These are phyloP conservation scores for Galeruca laticollis DNA, from an alignment of 2,888 invertebrate genomes.

Conservation along the genomic window DNA sequence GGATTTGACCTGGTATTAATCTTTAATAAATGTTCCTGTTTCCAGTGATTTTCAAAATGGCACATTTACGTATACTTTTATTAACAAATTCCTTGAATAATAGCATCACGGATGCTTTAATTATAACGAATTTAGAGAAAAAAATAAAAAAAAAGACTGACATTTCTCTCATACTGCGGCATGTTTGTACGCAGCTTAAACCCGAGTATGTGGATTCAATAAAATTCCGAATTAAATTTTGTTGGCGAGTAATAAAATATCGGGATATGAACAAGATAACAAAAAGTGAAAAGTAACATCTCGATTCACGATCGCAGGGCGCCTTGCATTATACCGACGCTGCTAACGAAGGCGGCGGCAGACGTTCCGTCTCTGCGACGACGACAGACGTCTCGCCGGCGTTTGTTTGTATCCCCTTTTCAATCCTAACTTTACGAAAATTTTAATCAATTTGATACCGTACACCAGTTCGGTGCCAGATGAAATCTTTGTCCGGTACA, in stretches of 20 bases:
- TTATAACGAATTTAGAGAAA: background rate
- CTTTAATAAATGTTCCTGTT: no score
- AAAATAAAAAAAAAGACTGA: background rate
- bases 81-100: no score
- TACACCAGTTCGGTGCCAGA: background rate
- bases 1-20: no score
- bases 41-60: no score
- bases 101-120: no score
- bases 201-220: slow-evolving; percentile 42
- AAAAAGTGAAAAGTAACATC: slow-evolving; percentile 31
- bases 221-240: slow-evolving; percentile 47
- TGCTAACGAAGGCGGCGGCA: background rate
- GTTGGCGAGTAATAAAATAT: slow-evolving; percentile 39
- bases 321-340: slow-evolving; percentile 19
- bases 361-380: slow-evolving; percentile 7
- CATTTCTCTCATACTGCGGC: background rate
- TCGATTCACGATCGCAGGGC: slow-evolving; percentile 32
- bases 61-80: no score
- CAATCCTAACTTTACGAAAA: background rate
- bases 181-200: slow-evolving; percentile 10
- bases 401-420: background rate
- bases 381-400: slow-evolving; percentile 19
- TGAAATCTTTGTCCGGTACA: background rate
- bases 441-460: background rate
- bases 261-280: slow-evolving; percentile 25